Base-by-base conservation (phyloP, 2,888 invertebrate species). In the Ectobius pallidus region DNA sequence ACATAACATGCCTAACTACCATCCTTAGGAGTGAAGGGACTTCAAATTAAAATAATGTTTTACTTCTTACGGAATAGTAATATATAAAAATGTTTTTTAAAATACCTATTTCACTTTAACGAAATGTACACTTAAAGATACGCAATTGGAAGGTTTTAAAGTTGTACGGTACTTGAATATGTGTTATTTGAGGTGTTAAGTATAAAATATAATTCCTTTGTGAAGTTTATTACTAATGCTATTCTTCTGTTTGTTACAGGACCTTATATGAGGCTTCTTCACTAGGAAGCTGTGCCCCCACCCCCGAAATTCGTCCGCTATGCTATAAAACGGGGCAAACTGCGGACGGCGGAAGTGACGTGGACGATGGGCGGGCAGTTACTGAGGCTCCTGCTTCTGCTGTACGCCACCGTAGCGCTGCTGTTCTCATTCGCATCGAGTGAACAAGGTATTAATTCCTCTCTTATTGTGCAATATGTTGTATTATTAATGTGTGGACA, bases 361-460 rank as follows among this genome's bases (percentile, higher is more conserved):
- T 46, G 46, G 67, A 67, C 71, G 55, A 71, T 71, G 71, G 71
- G 71, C 52, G 55, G 49, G 52, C 55, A 67, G 67, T 65, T 73
- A 55, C 52, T 70, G 70, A 70, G 58, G 49, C 67, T 73, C 18
- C 65, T 70, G 70, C 73, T 73, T 62, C 52, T 73, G 55, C 65
- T 73, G 55, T 70, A 58, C 71, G 71, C 71, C 71, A 67, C 69
- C 39, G 61, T 69, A 68, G 63, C 63, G 39, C 71, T 74, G 52
- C 62, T 71, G 68, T 49, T 18, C 22, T 46, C 67, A 18, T 20
- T 42, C 65, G 32, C 69, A 14, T 69, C 44, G n/a, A 69, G 71
- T 22, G 74, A 74, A 32, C 74, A 74, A 74, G 74, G 74, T 74
- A 58, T 58, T 58, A 30, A 32, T 30, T 30, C 2, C n/a, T 30